Conservation (phyloP, 1,140 invertebrate species). For the Drosophila teissieri region DNA sequence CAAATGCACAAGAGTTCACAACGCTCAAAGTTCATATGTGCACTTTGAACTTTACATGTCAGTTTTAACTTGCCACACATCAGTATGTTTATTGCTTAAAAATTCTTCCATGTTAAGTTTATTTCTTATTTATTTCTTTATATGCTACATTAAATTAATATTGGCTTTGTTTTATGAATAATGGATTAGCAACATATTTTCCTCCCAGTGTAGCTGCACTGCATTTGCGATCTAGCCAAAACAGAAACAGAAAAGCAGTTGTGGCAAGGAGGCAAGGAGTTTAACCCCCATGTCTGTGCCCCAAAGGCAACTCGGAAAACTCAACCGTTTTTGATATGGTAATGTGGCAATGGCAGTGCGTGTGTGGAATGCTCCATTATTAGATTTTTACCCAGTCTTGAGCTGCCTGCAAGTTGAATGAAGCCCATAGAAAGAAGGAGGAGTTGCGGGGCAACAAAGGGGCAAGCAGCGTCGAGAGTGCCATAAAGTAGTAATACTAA, state of each 20-base stretch:
- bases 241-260: background rate
- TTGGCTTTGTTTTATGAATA: too few species aligned
- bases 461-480: slow-evolving; percentile 55
- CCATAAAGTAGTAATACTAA: slow-evolving; percentile 82
- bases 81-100: too few species aligned
- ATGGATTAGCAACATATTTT: background rate
- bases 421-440: background rate
- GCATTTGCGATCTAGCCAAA: slow-evolving; percentile 20
- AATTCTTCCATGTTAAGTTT: too few species aligned
- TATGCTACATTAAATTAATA: too few species aligned
- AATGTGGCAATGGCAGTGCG: slow-evolving; percentile 79
- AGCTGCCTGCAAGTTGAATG: background rate
- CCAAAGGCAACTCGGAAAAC: slow-evolving; percentile 29
- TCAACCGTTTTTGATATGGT: slow-evolving; percentile 73
- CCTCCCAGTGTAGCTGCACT: background rate
- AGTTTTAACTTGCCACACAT: too few species aligned
- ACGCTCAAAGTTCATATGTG: slow-evolving; percentile 69
- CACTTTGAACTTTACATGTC: slow-evolving; percentile 3
- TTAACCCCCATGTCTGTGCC: slow-evolving; percentile 47
- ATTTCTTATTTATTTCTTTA: too few species aligned
- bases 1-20: slow-evolving; percentile 19
- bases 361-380: slow-evolving; percentile 77
- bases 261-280: background rate
- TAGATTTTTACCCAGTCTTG: slow-evolving; percentile 57
- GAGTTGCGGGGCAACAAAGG: too few species aligned